Evolutionary conservation across 2,797 vertebrate genomes (phyloP).

Genomic region (Pyrocephalus nanus): DNA sequence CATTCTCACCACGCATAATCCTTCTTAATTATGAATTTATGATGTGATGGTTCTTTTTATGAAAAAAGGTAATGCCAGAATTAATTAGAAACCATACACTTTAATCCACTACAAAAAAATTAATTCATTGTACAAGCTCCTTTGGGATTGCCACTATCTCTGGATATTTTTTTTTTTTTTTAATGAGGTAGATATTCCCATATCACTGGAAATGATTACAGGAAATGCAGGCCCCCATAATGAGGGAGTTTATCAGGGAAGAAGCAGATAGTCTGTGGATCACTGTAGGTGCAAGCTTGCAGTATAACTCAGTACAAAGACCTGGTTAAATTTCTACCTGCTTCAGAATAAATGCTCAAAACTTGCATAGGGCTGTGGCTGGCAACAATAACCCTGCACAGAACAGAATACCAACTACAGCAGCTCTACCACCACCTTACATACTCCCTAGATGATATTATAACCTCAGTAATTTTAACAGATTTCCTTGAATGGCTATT

Average conservation of each 20-base stretch:
- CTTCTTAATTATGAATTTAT: constrained; percentile 28
- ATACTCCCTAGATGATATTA: background rate
- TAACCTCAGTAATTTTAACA: background rate
- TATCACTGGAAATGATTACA: background rate
- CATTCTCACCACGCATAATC: background rate
- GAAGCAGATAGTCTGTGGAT: background rate
- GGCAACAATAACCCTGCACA: background rate
- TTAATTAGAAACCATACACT: constrained; percentile 40
- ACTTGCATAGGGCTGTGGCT: background rate
- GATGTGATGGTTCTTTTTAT: background rate
- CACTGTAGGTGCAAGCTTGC: background rate
- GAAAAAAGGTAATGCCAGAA: constrained; percentile 31
- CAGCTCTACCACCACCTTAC: background rate
- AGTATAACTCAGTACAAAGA: background rate
- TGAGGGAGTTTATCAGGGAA: background rate
- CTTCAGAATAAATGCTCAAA: background rate
- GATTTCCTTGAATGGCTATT: background rate
- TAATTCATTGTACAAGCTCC: background rate
- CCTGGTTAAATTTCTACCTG: background rate
- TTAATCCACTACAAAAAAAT: constrained; percentile 49
- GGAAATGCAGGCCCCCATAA: background rate
- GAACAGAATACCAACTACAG: background rate
- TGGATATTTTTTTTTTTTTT: background rate
- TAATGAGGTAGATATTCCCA: background rate
- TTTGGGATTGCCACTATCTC: constrained; percentile 22